Evolutionary conservation across 2,113 vertebrate species (phyloP).

Genomic region (Neofelis nebulosa): DNA sequence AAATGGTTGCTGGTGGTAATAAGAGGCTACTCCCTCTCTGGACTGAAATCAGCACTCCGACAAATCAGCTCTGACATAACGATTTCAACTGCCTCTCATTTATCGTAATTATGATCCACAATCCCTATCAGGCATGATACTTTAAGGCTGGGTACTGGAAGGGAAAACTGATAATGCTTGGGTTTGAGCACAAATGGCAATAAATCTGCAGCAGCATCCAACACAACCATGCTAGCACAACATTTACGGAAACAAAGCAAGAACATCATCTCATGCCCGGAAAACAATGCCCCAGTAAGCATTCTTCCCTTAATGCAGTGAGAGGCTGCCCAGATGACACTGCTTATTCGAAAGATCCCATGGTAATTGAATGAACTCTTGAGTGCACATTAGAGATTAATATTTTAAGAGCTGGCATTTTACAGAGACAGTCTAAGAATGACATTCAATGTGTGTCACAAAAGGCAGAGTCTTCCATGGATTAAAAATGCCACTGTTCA

Average conservation of each 20-base stretch:
- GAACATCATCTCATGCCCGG: not conserved
- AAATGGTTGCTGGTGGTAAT: not conserved
- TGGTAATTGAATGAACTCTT: constrained; percentile 69
- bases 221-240: not conserved
- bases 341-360: constrained; percentile 61
- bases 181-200: constrained; percentile 2
- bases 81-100: not conserved
- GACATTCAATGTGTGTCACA: constrained; percentile 55
- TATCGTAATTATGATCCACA: constrained; percentile 44
- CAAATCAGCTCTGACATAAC: constrained; percentile 37
- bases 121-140: constrained; percentile 5
- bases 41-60: constrained; percentile 24
- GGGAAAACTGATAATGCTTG: not conserved
- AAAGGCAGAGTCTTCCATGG: constrained; percentile 29
- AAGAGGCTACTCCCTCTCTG: not conserved
- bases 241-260: constrained; percentile 43
- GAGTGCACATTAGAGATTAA: constrained; percentile 72
- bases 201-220: not conserved
- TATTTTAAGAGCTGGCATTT: constrained; percentile 79
- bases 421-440: constrained; percentile 61
- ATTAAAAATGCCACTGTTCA: constrained; percentile 54
- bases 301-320: constrained; percentile 62
- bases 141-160: constrained; percentile 17
- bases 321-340: constrained; percentile 54
- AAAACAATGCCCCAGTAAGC: constrained; percentile 33